A percentile compares a stretch with the other conserved stretches of the same genome.
phyloP scores from a whole-genome alignment of 2,797 vertebrate genomes.

The Kryptopterus vitreolus region DNA sequence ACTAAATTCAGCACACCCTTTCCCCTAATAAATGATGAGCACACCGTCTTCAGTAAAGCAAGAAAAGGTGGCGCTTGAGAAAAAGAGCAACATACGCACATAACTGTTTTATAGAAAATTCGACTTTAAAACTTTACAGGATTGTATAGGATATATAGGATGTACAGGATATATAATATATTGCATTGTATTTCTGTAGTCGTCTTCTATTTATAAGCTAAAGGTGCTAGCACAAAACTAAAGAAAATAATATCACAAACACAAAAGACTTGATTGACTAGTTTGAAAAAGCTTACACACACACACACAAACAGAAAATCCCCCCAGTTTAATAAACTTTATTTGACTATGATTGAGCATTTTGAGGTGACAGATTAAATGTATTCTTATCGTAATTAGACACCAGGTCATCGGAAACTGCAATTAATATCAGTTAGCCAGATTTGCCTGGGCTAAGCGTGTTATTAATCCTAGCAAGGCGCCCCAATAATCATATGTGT shows the following conservation, averaged over 20 bases:
- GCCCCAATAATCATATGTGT: conserved; percentile 19
- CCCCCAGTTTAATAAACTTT: neutral
- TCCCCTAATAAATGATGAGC: neutral
- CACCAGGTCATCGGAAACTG: conserved; percentile 31
- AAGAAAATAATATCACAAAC: neutral
- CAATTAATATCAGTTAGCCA: conserved; percentile 48
- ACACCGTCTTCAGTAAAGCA: neutral
- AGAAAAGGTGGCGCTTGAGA: neutral
- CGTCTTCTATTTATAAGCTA: neutral
- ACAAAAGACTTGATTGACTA: neutral
- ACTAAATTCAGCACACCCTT: neutral
- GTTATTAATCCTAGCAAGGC: conserved; percentile 44
- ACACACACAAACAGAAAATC: neutral
- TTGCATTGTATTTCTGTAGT: neutral
- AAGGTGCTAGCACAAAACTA: neutral
- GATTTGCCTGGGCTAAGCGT: conserved; percentile 42
- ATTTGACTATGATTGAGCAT: conserved; percentile 8
- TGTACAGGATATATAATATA: too few species aligned
- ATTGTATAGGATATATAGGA: too few species aligned
- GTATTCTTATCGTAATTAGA: conserved; percentile 47
- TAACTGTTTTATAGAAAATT: neutral
- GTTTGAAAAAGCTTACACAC: neutral
- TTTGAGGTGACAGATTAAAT: conserved; percentile 43
- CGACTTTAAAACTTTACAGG: neutral
- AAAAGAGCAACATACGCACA: neutral